These are phyloP conservation scores for Shinisaurus crocodilurus DNA, from an alignment of 2,113 vertebrate genomes.

Conservation along the genomic window DNA sequence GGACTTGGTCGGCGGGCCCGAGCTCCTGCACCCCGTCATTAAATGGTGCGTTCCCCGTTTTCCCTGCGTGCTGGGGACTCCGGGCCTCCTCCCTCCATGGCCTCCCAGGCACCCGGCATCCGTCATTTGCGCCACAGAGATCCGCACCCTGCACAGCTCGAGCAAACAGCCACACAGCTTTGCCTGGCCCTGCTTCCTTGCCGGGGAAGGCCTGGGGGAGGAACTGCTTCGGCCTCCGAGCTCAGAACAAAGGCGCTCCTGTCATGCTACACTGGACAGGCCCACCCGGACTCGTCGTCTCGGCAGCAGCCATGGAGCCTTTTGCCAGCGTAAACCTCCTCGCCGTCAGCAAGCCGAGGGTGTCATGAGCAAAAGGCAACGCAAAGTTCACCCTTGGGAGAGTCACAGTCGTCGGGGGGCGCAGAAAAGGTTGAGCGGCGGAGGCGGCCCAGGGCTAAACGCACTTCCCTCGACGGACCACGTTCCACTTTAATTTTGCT, in stretches of 20 bases:
- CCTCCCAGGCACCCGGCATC: neutral
- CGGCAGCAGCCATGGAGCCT: neutral
- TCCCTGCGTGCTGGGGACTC: too few species aligned
- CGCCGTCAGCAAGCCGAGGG: neutral
- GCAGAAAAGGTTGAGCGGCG: neutral
- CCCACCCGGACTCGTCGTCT: neutral
- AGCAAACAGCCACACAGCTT: neutral
- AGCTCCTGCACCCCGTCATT: too few species aligned
- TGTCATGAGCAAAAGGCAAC: neutral
- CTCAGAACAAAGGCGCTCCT: neutral
- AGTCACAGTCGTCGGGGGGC: neutral
- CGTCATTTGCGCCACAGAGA: neutral
- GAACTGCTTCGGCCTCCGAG: neutral
- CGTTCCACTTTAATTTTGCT: neutral
- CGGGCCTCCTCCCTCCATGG: too few species aligned
- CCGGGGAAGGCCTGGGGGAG: too few species aligned
- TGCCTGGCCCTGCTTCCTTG: neutral
- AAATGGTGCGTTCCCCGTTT: too few species aligned
- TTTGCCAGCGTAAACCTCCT: neutral
- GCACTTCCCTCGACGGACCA: neutral
- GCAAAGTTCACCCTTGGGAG: neutral
- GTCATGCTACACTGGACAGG: neutral
- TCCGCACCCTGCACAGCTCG: neutral
- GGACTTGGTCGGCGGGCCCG: too few species aligned
- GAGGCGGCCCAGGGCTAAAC: too few species aligned